Conservation (phyloP, 2,797 vertebrate species). For the Scleropages formosus region DNA sequence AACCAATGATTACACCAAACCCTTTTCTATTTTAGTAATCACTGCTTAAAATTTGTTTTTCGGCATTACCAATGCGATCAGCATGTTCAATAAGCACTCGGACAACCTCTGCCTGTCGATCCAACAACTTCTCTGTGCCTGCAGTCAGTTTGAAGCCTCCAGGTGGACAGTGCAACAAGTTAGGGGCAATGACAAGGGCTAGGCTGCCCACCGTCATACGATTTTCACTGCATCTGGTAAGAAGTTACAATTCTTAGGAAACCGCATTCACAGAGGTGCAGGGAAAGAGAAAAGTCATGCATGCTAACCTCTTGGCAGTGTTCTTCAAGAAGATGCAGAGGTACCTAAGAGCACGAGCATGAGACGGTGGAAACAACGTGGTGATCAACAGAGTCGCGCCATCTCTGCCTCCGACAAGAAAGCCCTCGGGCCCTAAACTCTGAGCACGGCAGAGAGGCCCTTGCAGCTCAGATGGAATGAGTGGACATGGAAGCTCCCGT, state of each 20-base stretch:
- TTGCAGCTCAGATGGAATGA: conserved; percentile 54
- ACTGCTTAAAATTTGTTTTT: not conserved
- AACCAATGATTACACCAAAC: not conserved
- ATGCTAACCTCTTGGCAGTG: conserved; percentile 45
- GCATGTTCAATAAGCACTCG: conserved; percentile 52
- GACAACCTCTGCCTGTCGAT: conserved; percentile 50
- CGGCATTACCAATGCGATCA: conserved; percentile 53
- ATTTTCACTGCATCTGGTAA: conserved; percentile 55
- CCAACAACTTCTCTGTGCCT: conserved; percentile 50
- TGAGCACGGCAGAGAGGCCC: conserved; percentile 56
- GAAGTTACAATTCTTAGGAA: not conserved
- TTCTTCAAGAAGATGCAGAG: conserved; percentile 55
- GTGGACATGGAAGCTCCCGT: conserved; percentile 53
- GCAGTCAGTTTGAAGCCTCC: conserved; percentile 42
- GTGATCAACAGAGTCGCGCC: conserved; percentile 47
- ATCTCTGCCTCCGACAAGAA: conserved; percentile 28
- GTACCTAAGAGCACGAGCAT: conserved; percentile 47
- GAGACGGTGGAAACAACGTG: conserved; percentile 49
- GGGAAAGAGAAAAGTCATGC: not conserved
- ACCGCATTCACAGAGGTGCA: not conserved
- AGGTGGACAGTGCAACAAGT: conserved; percentile 50
- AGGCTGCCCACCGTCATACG: conserved; percentile 60
- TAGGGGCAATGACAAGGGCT: conserved; percentile 62
- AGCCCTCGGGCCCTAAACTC: conserved; percentile 32
- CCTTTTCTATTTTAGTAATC: not conserved